Conservation (phyloP, 1,140 invertebrate species). For the Holotrichia oblita region DNA sequence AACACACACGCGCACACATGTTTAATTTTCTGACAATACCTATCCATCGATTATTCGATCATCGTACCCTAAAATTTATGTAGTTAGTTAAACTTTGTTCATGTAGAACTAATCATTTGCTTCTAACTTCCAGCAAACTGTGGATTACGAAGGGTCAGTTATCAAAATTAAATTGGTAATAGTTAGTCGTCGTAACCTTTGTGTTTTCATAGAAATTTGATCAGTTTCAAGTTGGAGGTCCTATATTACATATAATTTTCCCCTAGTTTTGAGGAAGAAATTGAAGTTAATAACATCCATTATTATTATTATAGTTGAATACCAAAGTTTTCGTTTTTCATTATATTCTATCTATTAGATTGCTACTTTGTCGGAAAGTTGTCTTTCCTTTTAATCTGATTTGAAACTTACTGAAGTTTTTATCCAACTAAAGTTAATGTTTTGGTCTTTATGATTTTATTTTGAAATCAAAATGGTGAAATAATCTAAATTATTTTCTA, state of each 20-base stretch:
- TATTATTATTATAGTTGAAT: too few relatives aligned
- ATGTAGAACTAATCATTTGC: conserved; percentile 26
- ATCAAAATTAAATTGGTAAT: conserved; percentile 21
- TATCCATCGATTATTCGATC: conserved; percentile 24
- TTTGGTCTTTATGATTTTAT: too few relatives aligned
- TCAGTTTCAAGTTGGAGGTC: neutral
- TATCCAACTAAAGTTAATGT: too few relatives aligned
- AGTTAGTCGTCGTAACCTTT: neutral
- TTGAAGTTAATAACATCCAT: too few relatives aligned
- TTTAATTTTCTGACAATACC: neutral
- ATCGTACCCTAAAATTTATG: neutral
- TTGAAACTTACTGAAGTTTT: too few relatives aligned
- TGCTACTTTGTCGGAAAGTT: too few relatives aligned
- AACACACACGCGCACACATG: neutral
- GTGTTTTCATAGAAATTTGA: neutral
- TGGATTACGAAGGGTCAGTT: conserved; percentile 5
- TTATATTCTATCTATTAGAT: too few relatives aligned
- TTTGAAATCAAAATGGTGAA: too few relatives aligned
- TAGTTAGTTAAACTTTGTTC: conserved; percentile 21
- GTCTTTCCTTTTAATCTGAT: too few relatives aligned
- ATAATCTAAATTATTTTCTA: too few relatives aligned
- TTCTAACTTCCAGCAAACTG: conserved; percentile 2
- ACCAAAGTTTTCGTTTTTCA: too few relatives aligned
- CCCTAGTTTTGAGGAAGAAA: neutral
- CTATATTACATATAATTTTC: neutral